These are phyloP conservation scores for Stomorhina lunata DNA, from an alignment of 2,888 invertebrate genomes.

Conservation along the genomic window DNA sequence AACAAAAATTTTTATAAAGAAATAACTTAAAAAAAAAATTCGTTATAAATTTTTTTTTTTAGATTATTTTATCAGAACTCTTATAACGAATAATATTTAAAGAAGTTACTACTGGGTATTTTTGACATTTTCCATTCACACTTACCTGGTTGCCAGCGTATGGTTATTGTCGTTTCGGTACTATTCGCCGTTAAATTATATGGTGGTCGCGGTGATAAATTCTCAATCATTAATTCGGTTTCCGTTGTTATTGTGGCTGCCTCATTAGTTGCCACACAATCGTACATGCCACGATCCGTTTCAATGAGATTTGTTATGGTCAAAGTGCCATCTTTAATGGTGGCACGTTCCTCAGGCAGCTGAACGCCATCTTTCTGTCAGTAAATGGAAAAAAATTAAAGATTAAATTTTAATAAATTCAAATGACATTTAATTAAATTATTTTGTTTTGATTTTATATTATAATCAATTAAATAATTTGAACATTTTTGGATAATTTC, in stretches of 20 bases:
- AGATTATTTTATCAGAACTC: no score
- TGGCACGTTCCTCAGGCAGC: slow-evolving; percentile 86
- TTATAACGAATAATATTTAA: neutral
- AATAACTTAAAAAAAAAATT: no score
- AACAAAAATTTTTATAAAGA: no score
- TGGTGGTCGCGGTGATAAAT: slow-evolving; percentile 94
- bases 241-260: slow-evolving; percentile 91
- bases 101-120: no score
- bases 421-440: neutral
- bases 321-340: slow-evolving; percentile 87
- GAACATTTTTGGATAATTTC: no score
- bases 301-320: slow-evolving; percentile 90
- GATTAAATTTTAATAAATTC: neutral
- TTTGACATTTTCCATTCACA: no score
- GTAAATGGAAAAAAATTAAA: neutral
- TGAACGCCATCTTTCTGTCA: slow-evolving; percentile 89
- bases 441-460: no score
- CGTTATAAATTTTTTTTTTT: no score
- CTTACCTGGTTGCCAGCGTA: slow-evolving; percentile 89
- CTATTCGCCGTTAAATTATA: slow-evolving; percentile 90
- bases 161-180: slow-evolving; percentile 85
- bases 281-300: slow-evolving; percentile 92
- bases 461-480: no score
- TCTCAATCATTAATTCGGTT: slow-evolving; percentile 90
- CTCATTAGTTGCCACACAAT: slow-evolving; percentile 91